Conservation (phyloP, 2,113 vertebrate genomes). For the Dipodomys merriami region DNA sequence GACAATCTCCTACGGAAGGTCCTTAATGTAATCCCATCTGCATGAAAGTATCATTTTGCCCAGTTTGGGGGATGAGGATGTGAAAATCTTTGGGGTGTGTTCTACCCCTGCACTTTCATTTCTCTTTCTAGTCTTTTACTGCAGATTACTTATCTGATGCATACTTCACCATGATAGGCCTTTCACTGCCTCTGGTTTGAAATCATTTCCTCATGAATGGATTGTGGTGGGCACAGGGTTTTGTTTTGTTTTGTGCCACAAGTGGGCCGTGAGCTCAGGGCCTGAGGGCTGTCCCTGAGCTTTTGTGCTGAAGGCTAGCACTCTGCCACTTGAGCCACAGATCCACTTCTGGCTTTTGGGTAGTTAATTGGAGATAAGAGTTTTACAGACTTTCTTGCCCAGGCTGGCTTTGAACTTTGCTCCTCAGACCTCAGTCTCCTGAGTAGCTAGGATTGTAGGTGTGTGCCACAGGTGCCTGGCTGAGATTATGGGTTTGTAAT, state of each 20-base stretch:
- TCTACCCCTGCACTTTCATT: neutral
- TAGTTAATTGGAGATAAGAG: too few relatives aligned
- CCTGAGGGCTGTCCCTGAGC: too few relatives aligned
- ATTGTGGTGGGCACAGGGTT: neutral
- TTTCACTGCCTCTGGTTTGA: neutral
- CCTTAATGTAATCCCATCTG: neutral
- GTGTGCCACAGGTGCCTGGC: neutral
- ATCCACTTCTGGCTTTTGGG: too few relatives aligned
- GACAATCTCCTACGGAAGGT: neutral
- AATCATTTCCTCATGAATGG: too few relatives aligned
- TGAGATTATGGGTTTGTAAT: neutral
- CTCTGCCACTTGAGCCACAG: too few relatives aligned
- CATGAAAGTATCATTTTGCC: neutral
- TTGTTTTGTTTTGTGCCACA: neutral
- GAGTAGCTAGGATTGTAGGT: neutral
- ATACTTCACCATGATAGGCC: neutral
- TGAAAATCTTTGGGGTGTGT: neutral
- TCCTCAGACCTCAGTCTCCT: neutral
- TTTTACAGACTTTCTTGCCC: too few relatives aligned
- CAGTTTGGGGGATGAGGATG: neutral
- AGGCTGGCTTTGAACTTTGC: too few relatives aligned
- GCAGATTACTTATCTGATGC: neutral
- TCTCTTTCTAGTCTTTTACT: neutral
- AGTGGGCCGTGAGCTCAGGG: too few relatives aligned
- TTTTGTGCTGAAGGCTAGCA: too few relatives aligned